Evolutionary conservation across 2,113 vertebrate species (phyloP).

Genomic region (Dolichallabes microphthalmus): DNA sequence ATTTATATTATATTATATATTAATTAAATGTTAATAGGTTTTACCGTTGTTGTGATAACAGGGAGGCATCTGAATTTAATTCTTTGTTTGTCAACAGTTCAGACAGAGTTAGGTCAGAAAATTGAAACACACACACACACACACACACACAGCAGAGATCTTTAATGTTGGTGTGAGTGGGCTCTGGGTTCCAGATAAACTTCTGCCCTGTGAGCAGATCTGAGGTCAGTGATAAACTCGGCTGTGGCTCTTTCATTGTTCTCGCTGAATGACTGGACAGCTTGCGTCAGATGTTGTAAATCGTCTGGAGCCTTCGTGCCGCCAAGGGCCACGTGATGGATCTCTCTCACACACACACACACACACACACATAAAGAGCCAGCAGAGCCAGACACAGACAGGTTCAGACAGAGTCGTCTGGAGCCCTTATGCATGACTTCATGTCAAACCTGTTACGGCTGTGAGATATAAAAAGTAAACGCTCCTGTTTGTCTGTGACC

Average conservation of each 20-base stretch:
- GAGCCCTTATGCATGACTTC: conserved; percentile 44
- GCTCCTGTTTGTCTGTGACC: background rate
- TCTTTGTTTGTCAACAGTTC: background rate
- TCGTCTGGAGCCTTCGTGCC: conserved; percentile 48
- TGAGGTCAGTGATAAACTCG: conserved; percentile 34
- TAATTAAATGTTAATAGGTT: background rate
- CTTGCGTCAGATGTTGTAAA: conserved; percentile 46
- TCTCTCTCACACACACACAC: conserved; percentile 27
- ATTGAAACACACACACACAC: background rate
- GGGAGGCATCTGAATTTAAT: background rate
- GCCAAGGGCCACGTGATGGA: conserved; percentile 36
- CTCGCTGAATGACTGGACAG: conserved; percentile 10
- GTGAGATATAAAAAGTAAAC: conserved; percentile 39
- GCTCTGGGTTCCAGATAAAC: background rate
- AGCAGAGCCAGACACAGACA: conserved; percentile 19
- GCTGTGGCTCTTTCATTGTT: background rate
- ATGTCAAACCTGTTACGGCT: conserved; percentile 42
- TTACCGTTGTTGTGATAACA: background rate
- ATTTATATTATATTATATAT: background rate
- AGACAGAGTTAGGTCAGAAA: background rate
- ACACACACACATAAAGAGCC: conserved; percentile 21
- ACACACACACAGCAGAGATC: too few relatives aligned
- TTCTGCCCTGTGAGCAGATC: conserved; percentile 18
- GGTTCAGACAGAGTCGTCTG: conserved; percentile 29
- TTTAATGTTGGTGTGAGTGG: background rate